Conservation (phyloP, 2,113 vertebrate genomes). For the Hydrolagus affinis region DNA sequence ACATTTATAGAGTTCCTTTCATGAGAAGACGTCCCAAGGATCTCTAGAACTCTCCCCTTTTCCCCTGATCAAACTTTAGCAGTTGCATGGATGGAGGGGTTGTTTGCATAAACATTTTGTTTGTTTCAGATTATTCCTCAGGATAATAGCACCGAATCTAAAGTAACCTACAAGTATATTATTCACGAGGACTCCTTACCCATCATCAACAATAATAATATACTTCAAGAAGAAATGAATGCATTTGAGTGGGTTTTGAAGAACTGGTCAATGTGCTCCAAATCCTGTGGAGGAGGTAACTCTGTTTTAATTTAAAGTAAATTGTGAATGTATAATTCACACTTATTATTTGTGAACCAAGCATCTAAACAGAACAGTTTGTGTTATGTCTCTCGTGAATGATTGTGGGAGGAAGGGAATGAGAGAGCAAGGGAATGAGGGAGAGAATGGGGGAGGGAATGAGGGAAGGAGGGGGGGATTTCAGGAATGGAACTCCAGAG, state of each 20-base stretch:
- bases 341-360: too few relatives aligned
- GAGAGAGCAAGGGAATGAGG: not conserved
- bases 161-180: slow-evolving; percentile 87
- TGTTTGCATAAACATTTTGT: not conserved
- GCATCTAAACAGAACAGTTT: too few relatives aligned
- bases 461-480: not conserved
- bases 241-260: slow-evolving; percentile 91
- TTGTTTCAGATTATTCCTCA: slow-evolving; percentile 77
- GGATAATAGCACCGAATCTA: slow-evolving; percentile 82
- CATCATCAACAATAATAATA: slow-evolving; percentile 83
- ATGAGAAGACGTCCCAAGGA: too few relatives aligned
- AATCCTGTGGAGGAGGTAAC: slow-evolving; percentile 84
- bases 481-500: too few relatives aligned
- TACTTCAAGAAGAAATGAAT: slow-evolving; percentile 80
- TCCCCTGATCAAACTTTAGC: not conserved
- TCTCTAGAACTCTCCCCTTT: too few relatives aligned
- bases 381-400: too few relatives aligned
- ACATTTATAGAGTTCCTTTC: too few relatives aligned
- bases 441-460: not conserved
- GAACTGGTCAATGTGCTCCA: slow-evolving; percentile 91
- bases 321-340: not conserved
- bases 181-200: slow-evolving; percentile 91
- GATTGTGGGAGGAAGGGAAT: too few relatives aligned
- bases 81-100: not conserved
- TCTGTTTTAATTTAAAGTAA: not conserved